These are phyloP conservation scores for Oreochromis mossambicus DNA, from an alignment of 2,797 vertebrate genomes.

Conservation along the genomic window DNA sequence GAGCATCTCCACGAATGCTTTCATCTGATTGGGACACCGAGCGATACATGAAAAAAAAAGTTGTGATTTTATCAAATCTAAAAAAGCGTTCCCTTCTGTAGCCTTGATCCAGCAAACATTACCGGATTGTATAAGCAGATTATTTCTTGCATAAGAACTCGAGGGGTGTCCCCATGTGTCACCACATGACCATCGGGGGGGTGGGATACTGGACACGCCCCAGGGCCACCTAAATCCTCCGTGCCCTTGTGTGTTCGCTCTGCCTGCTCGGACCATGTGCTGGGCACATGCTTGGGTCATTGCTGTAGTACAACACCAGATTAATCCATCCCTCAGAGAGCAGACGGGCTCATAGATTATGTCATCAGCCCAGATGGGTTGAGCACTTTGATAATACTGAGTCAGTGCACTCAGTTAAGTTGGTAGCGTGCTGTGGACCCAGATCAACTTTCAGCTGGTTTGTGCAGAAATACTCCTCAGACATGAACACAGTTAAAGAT, in stretches of 20 bases:
- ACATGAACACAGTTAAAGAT: not conserved
- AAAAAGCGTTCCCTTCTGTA: conserved; percentile 2
- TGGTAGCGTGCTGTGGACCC: conserved; percentile 5
- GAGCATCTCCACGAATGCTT: not conserved
- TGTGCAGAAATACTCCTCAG: not conserved
- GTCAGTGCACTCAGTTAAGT: conserved; percentile 14
- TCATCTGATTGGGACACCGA: not conserved
- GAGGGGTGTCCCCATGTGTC: conserved; percentile 16
- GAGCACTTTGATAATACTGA: conserved; percentile 29
- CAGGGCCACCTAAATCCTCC: conserved; percentile 28
- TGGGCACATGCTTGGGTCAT: conserved; percentile 26
- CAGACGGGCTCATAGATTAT: conserved; percentile 53
- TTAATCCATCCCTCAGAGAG: conserved; percentile 37
- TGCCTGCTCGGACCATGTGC: conserved; percentile 16
- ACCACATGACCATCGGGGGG: not conserved
- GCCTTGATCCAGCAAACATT: not conserved
- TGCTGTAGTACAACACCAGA: conserved; percentile 44
- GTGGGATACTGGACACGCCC: not conserved
- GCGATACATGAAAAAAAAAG: not conserved
- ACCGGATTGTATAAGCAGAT: conserved; percentile 55
- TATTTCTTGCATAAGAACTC: conserved; percentile 53
- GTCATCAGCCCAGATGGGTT: conserved; percentile 53
- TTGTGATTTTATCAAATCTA: not conserved
- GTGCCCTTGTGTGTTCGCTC: not conserved
- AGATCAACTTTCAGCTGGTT: not conserved